Conservation (phyloP, 2,888 invertebrate species). For the Lydus trimaculatus region DNA sequence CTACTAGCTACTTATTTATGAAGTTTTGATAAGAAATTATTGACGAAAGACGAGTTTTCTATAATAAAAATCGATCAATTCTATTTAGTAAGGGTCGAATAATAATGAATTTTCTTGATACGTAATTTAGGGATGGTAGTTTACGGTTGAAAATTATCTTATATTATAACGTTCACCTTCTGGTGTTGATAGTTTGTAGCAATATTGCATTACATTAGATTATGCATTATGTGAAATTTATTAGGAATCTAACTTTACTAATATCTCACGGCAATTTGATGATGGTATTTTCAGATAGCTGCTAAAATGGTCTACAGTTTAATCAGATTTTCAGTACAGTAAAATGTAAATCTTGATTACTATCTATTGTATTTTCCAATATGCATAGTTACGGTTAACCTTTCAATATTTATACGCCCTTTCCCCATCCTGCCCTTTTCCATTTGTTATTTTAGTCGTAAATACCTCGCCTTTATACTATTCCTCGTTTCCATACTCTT, state of each 20-base stretch:
- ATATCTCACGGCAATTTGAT: conserved; percentile 14
- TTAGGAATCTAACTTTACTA: conserved; percentile 12
- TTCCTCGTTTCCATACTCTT: neutral
- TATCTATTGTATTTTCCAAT: conserved; percentile 24
- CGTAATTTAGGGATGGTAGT: neutral
- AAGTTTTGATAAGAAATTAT: neutral
- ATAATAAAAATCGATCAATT: neutral
- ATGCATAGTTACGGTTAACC: conserved; percentile 37
- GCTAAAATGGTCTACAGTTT: conserved; percentile 13
- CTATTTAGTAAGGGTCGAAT: neutral
- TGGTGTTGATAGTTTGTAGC: conserved; percentile 18
- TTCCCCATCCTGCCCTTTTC: conserved; percentile 44
- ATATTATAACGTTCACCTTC: neutral
- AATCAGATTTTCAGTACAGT: conserved; percentile 26
- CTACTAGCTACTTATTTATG: neutral
- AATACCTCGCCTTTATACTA: conserved; percentile 39
- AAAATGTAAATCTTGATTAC: conserved; percentile 37
- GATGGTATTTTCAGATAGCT: neutral
- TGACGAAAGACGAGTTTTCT: neutral
- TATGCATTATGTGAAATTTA: conserved; percentile 17
- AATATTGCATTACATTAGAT: conserved; percentile 16
- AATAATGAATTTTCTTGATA: neutral
- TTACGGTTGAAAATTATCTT: neutral
- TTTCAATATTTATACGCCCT: conserved; percentile 47
- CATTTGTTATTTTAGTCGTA: conserved; percentile 45